Conservation (phyloP, 2,113 vertebrate genomes). For the Loxodonta africana region DNA sequence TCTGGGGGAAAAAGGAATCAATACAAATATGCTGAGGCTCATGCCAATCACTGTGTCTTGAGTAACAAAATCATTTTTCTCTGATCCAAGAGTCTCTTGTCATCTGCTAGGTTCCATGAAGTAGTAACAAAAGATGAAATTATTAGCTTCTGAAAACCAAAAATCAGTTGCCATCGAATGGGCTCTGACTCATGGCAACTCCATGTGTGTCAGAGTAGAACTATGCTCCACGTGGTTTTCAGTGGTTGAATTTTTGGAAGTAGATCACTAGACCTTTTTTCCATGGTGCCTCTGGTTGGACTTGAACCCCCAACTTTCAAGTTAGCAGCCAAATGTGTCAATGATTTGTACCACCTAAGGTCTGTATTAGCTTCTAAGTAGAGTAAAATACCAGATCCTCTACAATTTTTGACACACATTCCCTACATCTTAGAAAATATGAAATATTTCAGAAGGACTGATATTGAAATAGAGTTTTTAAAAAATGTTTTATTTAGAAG, state of each 20-base stretch:
- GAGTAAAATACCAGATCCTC: neutral
- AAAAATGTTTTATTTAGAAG: neutral
- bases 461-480: neutral
- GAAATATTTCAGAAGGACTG: neutral
- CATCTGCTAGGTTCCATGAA: neutral
- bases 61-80: neutral
- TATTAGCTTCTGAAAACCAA: neutral
- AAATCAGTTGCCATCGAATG: too few species aligned
- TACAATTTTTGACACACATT: neutral
- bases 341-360: neutral
- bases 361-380: neutral
- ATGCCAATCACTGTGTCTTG: neutral
- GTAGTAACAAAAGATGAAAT: neutral
- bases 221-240: too few species aligned
- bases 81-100: neutral
- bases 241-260: neutral
- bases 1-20: neutral
- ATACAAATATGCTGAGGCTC: neutral
- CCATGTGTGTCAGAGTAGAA: too few species aligned
- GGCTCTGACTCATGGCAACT: too few species aligned
- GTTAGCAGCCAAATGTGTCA: neutral
- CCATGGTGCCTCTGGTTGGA: neutral
- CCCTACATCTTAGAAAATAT: neutral
- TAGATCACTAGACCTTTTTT: neutral
- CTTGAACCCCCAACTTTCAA: neutral